Percentiles rank a stretch among this genome's conserved stretches.
Evolutionary conservation across 2,888 invertebrate species (phyloP).

Genomic region (Limnephilus lunatus): DNA sequence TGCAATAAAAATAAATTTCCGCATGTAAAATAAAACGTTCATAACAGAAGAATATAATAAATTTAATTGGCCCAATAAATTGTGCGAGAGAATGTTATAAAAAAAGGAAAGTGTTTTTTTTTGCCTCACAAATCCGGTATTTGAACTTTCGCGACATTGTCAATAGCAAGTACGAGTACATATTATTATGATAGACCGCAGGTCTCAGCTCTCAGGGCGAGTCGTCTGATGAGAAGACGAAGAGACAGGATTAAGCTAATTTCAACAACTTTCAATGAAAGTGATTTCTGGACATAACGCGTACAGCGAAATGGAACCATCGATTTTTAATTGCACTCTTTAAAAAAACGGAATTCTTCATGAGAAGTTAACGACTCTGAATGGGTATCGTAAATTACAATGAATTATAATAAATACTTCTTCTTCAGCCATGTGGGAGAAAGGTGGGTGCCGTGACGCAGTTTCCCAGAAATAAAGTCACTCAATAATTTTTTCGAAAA

Average conservation of each 20-base stretch:
- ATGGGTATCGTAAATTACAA: not conserved
- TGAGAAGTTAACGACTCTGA: not conserved
- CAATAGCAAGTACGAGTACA: not conserved
- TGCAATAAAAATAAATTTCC: not conserved
- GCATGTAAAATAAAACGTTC: not conserved
- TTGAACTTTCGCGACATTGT: not conserved
- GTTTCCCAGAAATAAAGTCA: too few species aligned
- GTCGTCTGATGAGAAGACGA: not conserved
- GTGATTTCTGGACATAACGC: not conserved
- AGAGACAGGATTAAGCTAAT: not conserved
- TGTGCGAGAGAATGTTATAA: not conserved
- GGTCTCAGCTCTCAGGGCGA: not conserved
- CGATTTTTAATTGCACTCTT: not conserved
- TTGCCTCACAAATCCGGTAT: not conserved
- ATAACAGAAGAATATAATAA: not conserved
- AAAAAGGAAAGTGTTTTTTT: not conserved
- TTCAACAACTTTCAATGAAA: not conserved
- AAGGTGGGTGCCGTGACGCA: too few species aligned
- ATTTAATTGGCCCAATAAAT: not conserved
- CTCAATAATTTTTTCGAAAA: too few species aligned
- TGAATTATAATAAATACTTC: not conserved
- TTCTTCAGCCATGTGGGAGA: not conserved
- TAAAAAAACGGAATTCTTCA: not conserved
- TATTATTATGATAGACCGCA: not conserved
- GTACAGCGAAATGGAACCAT: not conserved